Conservation (phyloP, 2,888 invertebrate species). For the Griposia aprilina region DNA sequence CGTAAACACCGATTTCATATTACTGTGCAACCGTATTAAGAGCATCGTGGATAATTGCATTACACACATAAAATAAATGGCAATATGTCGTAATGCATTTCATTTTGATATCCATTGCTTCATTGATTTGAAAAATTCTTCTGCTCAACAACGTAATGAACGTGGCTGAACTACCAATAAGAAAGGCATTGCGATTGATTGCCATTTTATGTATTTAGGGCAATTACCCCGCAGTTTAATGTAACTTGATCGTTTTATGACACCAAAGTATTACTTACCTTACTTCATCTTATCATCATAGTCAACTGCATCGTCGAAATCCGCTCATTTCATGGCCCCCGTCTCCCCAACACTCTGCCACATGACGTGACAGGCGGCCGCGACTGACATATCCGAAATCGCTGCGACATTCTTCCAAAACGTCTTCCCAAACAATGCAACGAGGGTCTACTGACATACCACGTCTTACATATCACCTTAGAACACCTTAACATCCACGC, state of each 20-base stretch:
- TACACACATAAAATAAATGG: not conserved
- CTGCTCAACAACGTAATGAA: not conserved
- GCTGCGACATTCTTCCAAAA: conserved; percentile 87
- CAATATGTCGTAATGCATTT: not conserved
- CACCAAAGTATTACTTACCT: not conserved
- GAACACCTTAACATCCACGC: not conserved
- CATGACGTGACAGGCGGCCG: conserved; percentile 83
- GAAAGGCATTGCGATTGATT: not conserved
- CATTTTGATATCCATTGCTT: not conserved
- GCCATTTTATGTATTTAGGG: not conserved
- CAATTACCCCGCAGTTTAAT: not conserved
- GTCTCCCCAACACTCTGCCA: conserved; percentile 72
- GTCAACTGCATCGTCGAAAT: not conserved
- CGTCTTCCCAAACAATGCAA: conserved; percentile 83
- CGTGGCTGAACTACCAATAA: not conserved
- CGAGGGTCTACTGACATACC: conserved; percentile 74
- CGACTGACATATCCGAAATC: conserved; percentile 89
- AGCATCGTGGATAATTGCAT: not conserved
- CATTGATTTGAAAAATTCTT: not conserved
- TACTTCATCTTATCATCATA: not conserved
- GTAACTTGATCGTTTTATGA: not conserved
- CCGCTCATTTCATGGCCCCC: conserved; percentile 71
- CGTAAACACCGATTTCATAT: not conserved
- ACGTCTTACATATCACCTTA: conserved; percentile 21
- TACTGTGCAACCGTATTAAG: not conserved